These are phyloP conservation scores for Eupeodes latifasciatus DNA, from an alignment of 2,888 invertebrate species.

Conservation along the genomic window DNA sequence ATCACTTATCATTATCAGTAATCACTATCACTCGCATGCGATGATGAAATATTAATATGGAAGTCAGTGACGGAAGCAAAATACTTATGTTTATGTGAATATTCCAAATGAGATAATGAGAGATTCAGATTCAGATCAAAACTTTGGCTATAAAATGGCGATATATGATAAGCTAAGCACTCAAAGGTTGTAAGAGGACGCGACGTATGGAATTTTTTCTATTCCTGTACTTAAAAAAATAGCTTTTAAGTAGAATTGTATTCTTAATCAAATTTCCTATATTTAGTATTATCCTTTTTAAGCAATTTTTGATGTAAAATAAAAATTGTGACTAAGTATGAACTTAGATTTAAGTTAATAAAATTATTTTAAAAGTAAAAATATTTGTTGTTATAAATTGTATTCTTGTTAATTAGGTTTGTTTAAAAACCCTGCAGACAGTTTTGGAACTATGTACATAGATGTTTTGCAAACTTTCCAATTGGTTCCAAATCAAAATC, in stretches of 20 bases:
- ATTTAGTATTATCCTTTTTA: background rate
- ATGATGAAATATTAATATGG: background rate
- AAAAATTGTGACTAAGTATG: background rate
- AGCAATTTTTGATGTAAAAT: background rate
- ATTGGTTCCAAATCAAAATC: no score
- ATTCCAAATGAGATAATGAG: background rate
- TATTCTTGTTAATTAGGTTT: no score
- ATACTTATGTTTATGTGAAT: background rate
- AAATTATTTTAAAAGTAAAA: background rate
- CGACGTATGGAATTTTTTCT: background rate
- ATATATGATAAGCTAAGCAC: background rate
- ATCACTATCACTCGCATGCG: background rate
- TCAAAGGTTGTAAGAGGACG: background rate
- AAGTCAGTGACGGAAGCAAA: slow-evolving; percentile 6
- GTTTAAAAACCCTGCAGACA: no score
- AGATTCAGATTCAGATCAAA: background rate
- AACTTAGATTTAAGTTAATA: background rate
- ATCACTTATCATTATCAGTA: background rate
- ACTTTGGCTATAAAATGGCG: background rate
- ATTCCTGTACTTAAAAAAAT: slow-evolving; percentile 5
- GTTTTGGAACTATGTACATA: no score
- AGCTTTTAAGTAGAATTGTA: background rate
- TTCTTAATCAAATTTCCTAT: background rate
- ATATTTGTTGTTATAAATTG: no score
- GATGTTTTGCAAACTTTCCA: no score